These are phyloP conservation scores for Acanthurus lineatus DNA, from an alignment of 2,797 vertebrate genomes.

Conservation along the genomic window DNA sequence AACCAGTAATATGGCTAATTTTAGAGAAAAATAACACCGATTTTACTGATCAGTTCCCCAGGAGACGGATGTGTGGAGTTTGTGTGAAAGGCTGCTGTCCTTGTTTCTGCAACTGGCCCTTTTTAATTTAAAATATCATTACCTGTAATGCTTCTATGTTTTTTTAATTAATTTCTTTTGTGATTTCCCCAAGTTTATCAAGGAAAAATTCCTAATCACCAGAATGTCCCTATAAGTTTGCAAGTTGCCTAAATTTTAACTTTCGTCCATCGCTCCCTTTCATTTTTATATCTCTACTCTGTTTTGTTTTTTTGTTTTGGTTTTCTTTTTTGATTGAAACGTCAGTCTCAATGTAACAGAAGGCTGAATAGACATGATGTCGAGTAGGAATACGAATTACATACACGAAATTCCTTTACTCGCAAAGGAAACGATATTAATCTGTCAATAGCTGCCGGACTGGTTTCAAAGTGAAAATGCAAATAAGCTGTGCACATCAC, in stretches of 20 bases:
- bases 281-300: too few relatives aligned
- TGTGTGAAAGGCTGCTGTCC: too few relatives aligned
- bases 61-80: too few relatives aligned
- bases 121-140: not conserved
- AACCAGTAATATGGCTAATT: too few relatives aligned
- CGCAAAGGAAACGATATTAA: not conserved
- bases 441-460: not conserved
- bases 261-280: too few relatives aligned
- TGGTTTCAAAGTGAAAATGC: conserved; percentile 28
- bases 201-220: not conserved
- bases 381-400: too few relatives aligned
- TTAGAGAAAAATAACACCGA: too few relatives aligned
- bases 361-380: too few relatives aligned
- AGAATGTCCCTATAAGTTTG: not conserved
- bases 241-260: too few relatives aligned
- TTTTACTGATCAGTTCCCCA: too few relatives aligned
- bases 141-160: not conserved
- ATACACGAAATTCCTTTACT: not conserved
- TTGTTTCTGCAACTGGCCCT: too few relatives aligned
- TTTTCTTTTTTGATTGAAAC: not conserved
- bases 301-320: too few relatives aligned
- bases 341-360: not conserved
- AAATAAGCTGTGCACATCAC: not conserved
- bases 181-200: not conserved
- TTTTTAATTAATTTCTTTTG: not conserved